Evolutionary conservation across 2,888 invertebrate genomes (phyloP), one percentile per base, ranked within the genome.

Genomic region (Papilio demoleus): DNA sequence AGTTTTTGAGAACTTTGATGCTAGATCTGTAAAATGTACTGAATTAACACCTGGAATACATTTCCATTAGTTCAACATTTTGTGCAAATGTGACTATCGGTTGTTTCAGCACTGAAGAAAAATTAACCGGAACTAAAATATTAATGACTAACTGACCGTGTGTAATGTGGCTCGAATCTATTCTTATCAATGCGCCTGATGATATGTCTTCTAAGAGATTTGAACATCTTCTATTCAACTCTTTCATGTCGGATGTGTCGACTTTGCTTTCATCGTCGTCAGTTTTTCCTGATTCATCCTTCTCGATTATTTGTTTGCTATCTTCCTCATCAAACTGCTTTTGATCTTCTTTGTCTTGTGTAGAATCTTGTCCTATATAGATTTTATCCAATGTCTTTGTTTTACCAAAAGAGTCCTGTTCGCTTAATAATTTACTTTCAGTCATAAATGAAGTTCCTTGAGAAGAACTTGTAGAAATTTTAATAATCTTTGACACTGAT

Each of bases 1-100:
- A 70, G 95, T 95, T 82, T 94, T 95, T 42, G 95, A 94, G 77
- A 94, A 93, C 80, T 94, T 94, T 67, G 95, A 94, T 71, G 93
- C 94, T 77, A 94, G 87, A 88, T 94, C 95, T 94, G 87, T 71
- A 89, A 87, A 72, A 9, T 38, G 31, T n/a, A 27, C 17, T 59
- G 0, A 5, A 38, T 36, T 5, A 38, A 38, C 12, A 38, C 14
- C 38, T 12, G 4, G 38, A 38, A 38, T n/a, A n/a, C n/a, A 38
- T 12, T 38, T 12, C 12, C 14, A 38, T 38, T 12, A 38, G 14
- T 38, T 1, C 14, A 38, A 14, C 4, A 14, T 38, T 3, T 14
- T 31, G 31, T 31, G 31, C 6, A 6, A 6, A 4, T 31, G 6
- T 31, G 6, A 31, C 6, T 6, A 4, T 31, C 6, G 4, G 3